phyloP scores from a whole-genome alignment of 2,888 invertebrate genomes.

The Plagiodera versicolora region DNA sequence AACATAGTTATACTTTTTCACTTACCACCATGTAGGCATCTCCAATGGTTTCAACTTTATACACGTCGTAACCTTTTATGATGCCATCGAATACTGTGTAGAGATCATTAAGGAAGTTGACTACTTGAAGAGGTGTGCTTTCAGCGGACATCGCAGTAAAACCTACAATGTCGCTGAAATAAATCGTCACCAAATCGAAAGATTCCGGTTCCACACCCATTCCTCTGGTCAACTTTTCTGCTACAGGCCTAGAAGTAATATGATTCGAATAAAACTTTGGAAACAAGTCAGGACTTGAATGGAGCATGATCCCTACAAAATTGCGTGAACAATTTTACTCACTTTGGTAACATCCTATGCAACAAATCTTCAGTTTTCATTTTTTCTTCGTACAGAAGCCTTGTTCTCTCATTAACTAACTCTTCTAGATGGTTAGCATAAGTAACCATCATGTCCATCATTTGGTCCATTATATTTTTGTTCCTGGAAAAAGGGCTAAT shows the following conservation, averaged over 20 bases:
- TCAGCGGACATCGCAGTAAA: conserved; percentile 95
- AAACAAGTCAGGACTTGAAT: too few relatives aligned
- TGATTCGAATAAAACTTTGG: too few relatives aligned
- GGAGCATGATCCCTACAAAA: too few relatives aligned
- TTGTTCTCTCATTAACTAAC: conserved; percentile 88
- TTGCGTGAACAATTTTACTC: conserved; percentile 44
- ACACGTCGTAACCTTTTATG: conserved; percentile 95
- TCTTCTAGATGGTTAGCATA: conserved; percentile 95
- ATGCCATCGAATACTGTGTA: conserved; percentile 97
- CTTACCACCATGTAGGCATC: conserved; percentile 77
- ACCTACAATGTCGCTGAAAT: conserved; percentile 96
- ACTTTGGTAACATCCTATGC: conserved; percentile 93
- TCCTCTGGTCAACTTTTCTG: conserved; percentile 82
- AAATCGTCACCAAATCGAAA: conserved; percentile 91
- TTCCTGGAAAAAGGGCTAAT: conserved; percentile 58
- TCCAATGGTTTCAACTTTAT: conserved; percentile 96
- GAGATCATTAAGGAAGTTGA: conserved; percentile 95
- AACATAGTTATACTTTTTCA: conserved; percentile 32
- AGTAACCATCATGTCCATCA: conserved; percentile 98
- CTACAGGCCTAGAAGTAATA: conserved; percentile 71
- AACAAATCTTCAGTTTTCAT: conserved; percentile 90
- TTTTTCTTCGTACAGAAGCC: conserved; percentile 87
- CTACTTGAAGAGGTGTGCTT: conserved; percentile 86
- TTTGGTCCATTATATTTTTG: conserved; percentile 93
- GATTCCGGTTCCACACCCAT: conserved; percentile 91